These are phyloP conservation scores for Blera fallax DNA, from an alignment of 2,888 invertebrate species.

Conservation along the genomic window DNA sequence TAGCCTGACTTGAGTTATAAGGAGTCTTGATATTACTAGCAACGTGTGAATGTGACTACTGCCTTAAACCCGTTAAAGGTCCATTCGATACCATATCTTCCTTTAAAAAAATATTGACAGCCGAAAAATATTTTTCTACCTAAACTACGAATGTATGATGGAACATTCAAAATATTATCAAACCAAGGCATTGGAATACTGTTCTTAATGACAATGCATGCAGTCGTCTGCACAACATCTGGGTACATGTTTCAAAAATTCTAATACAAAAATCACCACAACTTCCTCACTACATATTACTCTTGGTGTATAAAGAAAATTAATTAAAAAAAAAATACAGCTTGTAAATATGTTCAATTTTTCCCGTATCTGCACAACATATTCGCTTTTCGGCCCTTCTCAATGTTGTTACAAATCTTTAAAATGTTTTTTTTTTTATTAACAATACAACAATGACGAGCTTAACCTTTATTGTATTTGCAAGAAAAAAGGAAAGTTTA, in stretches of 20 bases:
- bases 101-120: too few relatives aligned
- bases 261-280: neutral
- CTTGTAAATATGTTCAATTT: slow-evolving; percentile 12
- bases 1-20: too few relatives aligned
- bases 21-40: too few relatives aligned
- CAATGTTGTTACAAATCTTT: neutral
- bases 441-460: slow-evolving; percentile 32
- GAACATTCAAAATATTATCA: too few relatives aligned
- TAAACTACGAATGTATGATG: too few relatives aligned
- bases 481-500: slow-evolving; percentile 10
- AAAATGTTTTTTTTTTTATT: neutral
- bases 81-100: too few relatives aligned
- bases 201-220: too few relatives aligned
- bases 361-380: neutral
- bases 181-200: too few relatives aligned
- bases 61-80: too few relatives aligned
- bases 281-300: slow-evolving; percentile 2
- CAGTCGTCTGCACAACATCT: too few relatives aligned
- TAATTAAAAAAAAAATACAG: neutral
- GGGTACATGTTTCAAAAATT: neutral
- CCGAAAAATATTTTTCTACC: too few relatives aligned
- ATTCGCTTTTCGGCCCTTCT: neutral
- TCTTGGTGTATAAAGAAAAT: neutral
- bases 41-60: too few relatives aligned
- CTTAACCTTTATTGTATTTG: slow-evolving; percentile 40